Base-by-base conservation (phyloP, 1,140 invertebrate genomes). In the Spodoptera frugiperda region DNA sequence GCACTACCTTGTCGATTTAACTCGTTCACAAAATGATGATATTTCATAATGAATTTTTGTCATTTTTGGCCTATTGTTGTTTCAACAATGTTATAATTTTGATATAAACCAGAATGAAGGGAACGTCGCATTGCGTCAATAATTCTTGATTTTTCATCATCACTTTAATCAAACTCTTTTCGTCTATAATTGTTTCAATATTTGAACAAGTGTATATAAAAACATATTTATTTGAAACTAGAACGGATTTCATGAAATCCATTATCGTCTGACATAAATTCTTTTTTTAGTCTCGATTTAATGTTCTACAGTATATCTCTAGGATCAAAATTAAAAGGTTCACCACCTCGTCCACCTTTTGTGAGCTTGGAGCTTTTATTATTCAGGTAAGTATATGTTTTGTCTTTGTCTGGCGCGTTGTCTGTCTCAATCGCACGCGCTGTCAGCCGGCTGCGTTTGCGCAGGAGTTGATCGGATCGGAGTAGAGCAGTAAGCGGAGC, bases 401-500 rank as follows among this genome's bases (percentile, higher is more conserved):
- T 82, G 76, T 92, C 86, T 87, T 83, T 82, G 39, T 87, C 81
- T 77, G 70, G 61, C 68, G 25, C 44, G 39, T 78, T 71, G 21
- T 78, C 17, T 76, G 21, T 90, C 89, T 87, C 87, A 76, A 83
- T 88, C 80, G 67, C 85, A 82, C 89, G 67, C 83, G 81, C 84
- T 79, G 72, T 68, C 59, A 76, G 65, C 83, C 82, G 70, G 79
- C 67, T 71, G 76, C 71, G 74, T 75, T 72, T 90, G 90, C 89
- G 92, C 90, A 88, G 84, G 90, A 90, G 92, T 89, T 80, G 89
- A 88, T 87, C 82, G 82, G 78, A 86, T 84, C 81, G 74, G 81
- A 87, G 78, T 82, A 78, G 77, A 84, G 81, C 86, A 92, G 90
- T 92, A 89, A 88, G 92, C 90, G 91, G 84, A 85, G 87, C 88